Evolutionary conservation across 2,888 invertebrate species (phyloP), one percentile per base, ranked within the genome.

Genomic region (Hybos culiciformis): DNA sequence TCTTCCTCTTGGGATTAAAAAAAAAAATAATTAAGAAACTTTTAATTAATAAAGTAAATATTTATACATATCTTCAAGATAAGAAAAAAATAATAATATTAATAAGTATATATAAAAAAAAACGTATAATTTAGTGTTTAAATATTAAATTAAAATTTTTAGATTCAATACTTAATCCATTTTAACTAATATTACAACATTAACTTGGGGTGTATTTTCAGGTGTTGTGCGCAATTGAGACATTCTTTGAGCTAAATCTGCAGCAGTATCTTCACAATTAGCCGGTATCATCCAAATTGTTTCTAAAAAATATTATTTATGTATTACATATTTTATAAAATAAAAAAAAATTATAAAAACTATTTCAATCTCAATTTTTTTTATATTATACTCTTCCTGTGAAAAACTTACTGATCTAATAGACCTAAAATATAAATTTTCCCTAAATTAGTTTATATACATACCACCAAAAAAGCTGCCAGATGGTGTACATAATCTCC

Each of bases 401-500:
- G n/a, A n/a, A n/a, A n/a, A n/a, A 23, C 6, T 9, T 23, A 23
- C 23, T 23, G 6, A 23, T 6, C 23, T 9, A 6, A 23, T 23
- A 23, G 2, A 32, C 15, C 15, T 32, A 32, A 17, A 32, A 41
- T 40, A 8, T 31, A 43, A 12, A 39, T 42, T n/a, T 31, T 43
- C 45, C 45, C 18, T 32, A 18, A 42, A 37, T 42, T 45, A 36
- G n/a, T 12, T 14, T 14, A 36, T 36, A 39, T 12, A 48, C 56
- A 62, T 69, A 91, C 93, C 92, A 65, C 96, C 96, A 73, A 94
- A 92, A 66, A 83, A 87, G 55, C 83, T 77, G 48, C 92, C 92
- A 55, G 80, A 80, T 32, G 85, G 74, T 45, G 90, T 88, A 57
- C 82, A 80, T 72, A 94, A 75, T 58, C 91, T 78, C 82, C 93